Conservation (phyloP, 1,140 invertebrate species). For the Globodera ellingtonae region DNA sequence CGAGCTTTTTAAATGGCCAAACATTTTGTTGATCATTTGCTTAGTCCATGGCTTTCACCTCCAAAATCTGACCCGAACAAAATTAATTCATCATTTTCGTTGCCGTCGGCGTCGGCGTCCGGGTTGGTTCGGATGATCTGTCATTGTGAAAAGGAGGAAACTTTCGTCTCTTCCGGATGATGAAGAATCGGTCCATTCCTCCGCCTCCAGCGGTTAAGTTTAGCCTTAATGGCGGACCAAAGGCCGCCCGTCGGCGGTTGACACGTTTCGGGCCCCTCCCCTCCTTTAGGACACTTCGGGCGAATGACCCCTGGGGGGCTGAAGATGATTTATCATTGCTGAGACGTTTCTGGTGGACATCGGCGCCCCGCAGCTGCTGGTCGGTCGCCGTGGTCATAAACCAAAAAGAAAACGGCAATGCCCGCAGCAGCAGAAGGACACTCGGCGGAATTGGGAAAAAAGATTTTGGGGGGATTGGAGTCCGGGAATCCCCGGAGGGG, state of each 20-base stretch:
- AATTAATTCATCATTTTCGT: background rate
- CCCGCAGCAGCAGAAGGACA: background rate
- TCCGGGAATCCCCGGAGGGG: slow-evolving; percentile 2
- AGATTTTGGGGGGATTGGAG: background rate
- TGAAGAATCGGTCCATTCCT: background rate
- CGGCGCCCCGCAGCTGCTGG: background rate
- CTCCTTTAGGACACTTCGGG: background rate
- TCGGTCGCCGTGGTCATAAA: slow-evolving; percentile 6
- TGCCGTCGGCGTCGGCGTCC: background rate
- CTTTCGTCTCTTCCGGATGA: background rate
- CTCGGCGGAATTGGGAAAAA: background rate
- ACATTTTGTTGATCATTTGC: too few relatives aligned
- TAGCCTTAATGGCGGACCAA: background rate
- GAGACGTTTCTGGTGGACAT: background rate
- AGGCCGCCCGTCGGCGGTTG: slow-evolving; percentile 3
- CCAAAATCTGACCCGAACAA: background rate
- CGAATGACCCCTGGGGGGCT: background rate
- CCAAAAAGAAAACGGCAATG: background rate
- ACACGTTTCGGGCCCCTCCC: slow-evolving; percentile 6
- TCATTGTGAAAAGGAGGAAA: background rate
- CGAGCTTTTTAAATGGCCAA: too few relatives aligned
- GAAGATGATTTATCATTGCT: background rate
- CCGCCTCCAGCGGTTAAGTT: background rate
- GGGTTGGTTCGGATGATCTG: background rate
- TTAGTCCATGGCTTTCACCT: background rate